phyloP scores from a whole-genome alignment of 2,113 vertebrate species.

The Dipodomys stephensi region DNA sequence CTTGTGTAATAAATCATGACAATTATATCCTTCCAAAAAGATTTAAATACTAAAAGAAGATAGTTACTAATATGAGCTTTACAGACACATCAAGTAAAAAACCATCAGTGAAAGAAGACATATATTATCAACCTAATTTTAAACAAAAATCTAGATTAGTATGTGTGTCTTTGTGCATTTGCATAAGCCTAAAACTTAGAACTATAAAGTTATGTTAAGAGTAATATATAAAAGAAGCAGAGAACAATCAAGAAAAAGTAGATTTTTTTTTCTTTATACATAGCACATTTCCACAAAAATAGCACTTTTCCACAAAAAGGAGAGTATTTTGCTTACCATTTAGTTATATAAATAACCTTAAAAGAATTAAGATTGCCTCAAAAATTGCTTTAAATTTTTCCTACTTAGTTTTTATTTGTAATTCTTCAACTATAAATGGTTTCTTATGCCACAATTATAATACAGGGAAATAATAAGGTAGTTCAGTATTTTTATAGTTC shows the following conservation, averaged over 20 bases:
- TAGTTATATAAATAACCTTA: not conserved
- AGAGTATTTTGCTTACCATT: not conserved
- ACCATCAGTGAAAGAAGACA: not conserved
- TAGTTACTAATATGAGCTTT: not conserved
- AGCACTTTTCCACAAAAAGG: not conserved
- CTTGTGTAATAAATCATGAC: not conserved
- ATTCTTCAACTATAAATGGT: not conserved
- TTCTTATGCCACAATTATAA: conserved; percentile 7
- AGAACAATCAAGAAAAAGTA: not conserved
- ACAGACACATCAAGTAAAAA: not conserved
- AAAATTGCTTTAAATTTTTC: conserved; percentile 31
- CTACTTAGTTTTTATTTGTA: conserved; percentile 14
- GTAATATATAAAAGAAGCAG: not conserved
- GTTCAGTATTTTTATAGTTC: not conserved
- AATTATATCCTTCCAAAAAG: too few species aligned
- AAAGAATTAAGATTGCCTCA: not conserved
- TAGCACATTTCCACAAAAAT: not conserved
- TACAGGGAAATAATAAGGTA: not conserved
- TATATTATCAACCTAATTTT: not conserved
- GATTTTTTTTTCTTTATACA: not conserved
- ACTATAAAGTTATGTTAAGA: not conserved
- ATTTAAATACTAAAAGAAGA: not conserved
- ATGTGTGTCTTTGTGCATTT: not conserved
- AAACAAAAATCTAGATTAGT: not conserved
- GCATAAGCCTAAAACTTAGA: not conserved